Evolutionary conservation across 2,113 vertebrate genomes (phyloP).

Genomic region (Aleadryas rufinucha): DNA sequence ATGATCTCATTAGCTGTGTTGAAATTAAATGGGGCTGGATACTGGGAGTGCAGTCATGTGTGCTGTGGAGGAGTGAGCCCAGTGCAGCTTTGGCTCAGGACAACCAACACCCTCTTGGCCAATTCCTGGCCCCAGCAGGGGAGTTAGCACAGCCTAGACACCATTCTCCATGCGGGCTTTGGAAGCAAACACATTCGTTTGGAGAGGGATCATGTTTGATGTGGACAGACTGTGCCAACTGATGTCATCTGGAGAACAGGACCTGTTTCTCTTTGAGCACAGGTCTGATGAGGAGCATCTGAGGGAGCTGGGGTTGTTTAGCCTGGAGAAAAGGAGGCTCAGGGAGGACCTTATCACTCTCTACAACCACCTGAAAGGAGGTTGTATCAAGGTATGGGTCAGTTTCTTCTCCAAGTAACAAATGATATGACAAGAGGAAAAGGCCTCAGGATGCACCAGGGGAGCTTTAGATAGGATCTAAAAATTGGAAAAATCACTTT

Average conservation of each 20-base stretch:
- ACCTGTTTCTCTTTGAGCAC: neutral
- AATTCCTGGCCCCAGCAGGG: neutral
- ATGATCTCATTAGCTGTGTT: neutral
- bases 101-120: neutral
- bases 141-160: neutral
- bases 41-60: neutral
- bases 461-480: neutral
- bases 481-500: neutral
- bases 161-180: neutral
- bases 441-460: accelerated
- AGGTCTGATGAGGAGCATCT: neutral
- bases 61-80: accelerated
- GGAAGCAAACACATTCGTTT: neutral
- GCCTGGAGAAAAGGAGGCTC: neutral
- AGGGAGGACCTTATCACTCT: neutral
- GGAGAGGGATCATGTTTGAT: accelerated
- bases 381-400: neutral
- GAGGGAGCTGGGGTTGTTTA: neutral
- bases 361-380: neutral
- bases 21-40: neutral
- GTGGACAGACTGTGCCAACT: neutral
- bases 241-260: neutral
- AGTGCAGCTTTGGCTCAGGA: neutral
- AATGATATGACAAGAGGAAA: neutral
- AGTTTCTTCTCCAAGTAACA: neutral